Conservation (phyloP, 2,797 vertebrate genomes). For the Megalops cyprinoides region DNA sequence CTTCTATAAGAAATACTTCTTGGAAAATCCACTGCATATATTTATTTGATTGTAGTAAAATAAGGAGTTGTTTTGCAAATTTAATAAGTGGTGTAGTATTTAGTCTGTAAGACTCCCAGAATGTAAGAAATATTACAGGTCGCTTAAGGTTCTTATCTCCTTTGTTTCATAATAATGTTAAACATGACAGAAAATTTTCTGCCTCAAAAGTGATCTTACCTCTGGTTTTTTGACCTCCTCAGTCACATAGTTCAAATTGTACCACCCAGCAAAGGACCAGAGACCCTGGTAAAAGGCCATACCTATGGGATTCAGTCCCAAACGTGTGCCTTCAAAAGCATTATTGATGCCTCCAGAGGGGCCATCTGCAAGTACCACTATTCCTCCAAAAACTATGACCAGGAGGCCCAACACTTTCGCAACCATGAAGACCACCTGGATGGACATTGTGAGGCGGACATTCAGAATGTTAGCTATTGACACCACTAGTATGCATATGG, state of each 20-base stretch:
- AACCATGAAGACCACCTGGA: constrained; percentile 77
- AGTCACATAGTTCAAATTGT: constrained; percentile 76
- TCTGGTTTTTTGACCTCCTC: constrained; percentile 84
- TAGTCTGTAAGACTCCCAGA: no score
- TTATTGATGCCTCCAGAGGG: constrained; percentile 68
- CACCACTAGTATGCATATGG: constrained; percentile 70
- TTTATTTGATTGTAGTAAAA: no score
- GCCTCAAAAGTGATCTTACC: constrained; percentile 60
- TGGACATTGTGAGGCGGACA: constrained; percentile 63
- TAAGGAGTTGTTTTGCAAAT: no score
- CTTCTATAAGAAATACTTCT: no score
- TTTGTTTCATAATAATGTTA: no score
- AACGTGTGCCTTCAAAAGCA: constrained; percentile 70
- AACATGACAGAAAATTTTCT: background rate
- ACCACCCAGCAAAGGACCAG: constrained; percentile 82
- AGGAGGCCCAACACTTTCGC: constrained; percentile 74
- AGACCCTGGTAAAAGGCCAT: constrained; percentile 82
- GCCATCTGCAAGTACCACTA: constrained; percentile 60
- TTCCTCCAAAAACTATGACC: constrained; percentile 72
- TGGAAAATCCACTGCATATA: no score
- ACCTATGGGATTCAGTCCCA: constrained; percentile 62
- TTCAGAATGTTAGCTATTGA: constrained; percentile 73
- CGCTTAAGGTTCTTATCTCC: no score
- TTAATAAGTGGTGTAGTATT: no score
- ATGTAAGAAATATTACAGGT: no score